phyloP scores from a whole-genome alignment of 92 coral and sea anemone species.

The Desmophyllum pertusum region DNA sequence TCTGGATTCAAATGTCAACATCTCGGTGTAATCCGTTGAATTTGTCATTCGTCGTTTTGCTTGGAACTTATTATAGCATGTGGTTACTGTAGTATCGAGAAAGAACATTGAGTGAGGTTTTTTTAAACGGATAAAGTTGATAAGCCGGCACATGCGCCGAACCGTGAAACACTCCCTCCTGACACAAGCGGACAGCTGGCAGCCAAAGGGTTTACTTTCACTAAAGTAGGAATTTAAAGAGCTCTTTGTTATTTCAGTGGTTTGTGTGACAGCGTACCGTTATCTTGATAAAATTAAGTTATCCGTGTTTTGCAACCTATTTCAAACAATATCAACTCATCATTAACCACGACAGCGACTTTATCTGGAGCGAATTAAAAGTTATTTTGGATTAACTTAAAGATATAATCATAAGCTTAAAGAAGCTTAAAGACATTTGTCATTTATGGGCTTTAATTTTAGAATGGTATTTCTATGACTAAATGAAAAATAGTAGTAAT shows the following conservation, averaged over 20 bases:
- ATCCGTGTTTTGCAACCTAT: not conserved
- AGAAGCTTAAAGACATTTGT: not conserved
- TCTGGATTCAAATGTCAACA: too few relatives aligned
- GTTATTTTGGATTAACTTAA: not conserved
- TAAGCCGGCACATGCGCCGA: too few relatives aligned
- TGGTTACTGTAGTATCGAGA: too few relatives aligned
- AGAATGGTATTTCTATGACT: not conserved
- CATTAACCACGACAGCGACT: not conserved
- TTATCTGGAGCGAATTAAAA: not conserved
- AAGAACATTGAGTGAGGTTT: too few relatives aligned
- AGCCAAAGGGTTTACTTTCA: not conserved
- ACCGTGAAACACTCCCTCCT: too few relatives aligned
- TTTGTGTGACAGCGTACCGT: not conserved
- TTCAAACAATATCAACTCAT: constrained; percentile 2
- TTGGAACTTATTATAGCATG: too few relatives aligned
- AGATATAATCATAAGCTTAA: not conserved
- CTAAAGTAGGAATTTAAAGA: not conserved
- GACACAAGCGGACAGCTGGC: not conserved
- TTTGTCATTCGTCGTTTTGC: too few relatives aligned
- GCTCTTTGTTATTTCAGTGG: not conserved
- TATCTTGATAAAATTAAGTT: not conserved
- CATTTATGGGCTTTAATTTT: not conserved
- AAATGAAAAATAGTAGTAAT: not conserved
- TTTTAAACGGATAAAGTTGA: too few relatives aligned
- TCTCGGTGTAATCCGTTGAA: too few relatives aligned